phyloP scores from a whole-genome alignment of 2,888 invertebrate species.

The Biston stratarius region DNA sequence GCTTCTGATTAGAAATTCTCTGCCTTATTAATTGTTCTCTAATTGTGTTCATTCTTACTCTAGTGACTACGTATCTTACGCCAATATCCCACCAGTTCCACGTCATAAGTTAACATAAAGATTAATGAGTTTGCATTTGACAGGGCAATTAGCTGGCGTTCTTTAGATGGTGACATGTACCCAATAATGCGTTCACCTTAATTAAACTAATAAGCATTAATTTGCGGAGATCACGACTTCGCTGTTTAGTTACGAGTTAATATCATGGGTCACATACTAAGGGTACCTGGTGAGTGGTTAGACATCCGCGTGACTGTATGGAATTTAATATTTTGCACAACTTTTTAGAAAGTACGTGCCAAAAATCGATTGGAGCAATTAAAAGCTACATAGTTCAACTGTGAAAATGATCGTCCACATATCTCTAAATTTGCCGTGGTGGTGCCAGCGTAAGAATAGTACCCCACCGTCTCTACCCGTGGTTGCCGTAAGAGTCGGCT shows the following conservation, averaged over 20 bases:
- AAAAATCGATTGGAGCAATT: neutral
- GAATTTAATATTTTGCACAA: neutral
- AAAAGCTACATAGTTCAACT: neutral
- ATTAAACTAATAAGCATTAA: conserved; percentile 43
- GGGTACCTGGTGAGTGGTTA: neutral
- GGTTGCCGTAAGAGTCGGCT: too few species aligned
- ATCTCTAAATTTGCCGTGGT: too few species aligned
- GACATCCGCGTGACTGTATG: neutral
- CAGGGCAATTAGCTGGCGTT: conserved; percentile 33
- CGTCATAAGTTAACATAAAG: conserved; percentile 29
- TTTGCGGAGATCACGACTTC: conserved; percentile 39
- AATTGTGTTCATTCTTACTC: too few species aligned
- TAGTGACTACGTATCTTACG: neutral
- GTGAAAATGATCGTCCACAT: too few species aligned
- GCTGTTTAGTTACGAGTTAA: conserved; percentile 31
- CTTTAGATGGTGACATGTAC: conserved; percentile 31
- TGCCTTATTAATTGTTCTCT: neutral
- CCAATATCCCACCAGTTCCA: conserved; percentile 16
- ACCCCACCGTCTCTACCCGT: too few species aligned
- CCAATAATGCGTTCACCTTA: conserved; percentile 33
- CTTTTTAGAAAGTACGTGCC: neutral
- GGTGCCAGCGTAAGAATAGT: too few species aligned
- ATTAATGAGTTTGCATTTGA: conserved; percentile 35
- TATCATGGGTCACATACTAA: neutral
- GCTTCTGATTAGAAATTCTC: too few species aligned